These are phyloP conservation scores for Mellivora capensis DNA, from an alignment of 2,113 vertebrate genomes.

Conservation along the genomic window DNA sequence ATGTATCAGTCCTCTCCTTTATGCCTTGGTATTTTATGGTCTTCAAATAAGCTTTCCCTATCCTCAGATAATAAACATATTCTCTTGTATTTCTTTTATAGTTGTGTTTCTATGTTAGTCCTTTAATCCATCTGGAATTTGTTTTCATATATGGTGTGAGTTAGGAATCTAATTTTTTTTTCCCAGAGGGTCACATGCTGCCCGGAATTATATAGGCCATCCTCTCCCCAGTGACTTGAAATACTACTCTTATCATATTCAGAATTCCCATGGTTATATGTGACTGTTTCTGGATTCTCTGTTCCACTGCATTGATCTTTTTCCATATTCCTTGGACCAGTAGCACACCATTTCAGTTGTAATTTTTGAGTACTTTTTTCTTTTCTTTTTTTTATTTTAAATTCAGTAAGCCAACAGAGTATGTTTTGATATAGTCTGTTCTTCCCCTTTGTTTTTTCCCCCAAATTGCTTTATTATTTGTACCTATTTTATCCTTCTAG, in stretches of 20 bases:
- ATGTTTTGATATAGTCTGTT: not conserved
- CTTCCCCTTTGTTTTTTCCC: not conserved
- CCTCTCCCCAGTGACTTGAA: not conserved
- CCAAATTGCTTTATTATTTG: not conserved
- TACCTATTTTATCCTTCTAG: slow-evolving; percentile 26
- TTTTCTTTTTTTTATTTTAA: not conserved
- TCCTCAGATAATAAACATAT: not conserved
- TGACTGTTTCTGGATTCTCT: not conserved
- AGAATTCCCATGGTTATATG: not conserved
- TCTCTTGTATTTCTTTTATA: slow-evolving; percentile 11
- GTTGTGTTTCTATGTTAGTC: slow-evolving; percentile 9
- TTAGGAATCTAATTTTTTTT: not conserved
- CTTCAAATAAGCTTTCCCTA: slow-evolving; percentile 16
- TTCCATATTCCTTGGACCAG: not conserved
- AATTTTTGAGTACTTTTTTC: not conserved
- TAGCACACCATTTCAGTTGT: not conserved
- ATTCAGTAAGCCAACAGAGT: not conserved
- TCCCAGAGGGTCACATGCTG: not conserved
- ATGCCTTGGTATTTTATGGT: not conserved
- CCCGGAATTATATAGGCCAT: not conserved
- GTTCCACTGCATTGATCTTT: not conserved
- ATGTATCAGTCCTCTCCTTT: not conserved
- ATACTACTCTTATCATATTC: not conserved
- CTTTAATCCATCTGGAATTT: slow-evolving; percentile 27
- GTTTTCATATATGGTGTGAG: slow-evolving; percentile 22